A percentile compares a stretch with the other conserved stretches of the same genome.
These are phyloP conservation scores for Blastobasis adustella DNA, from an alignment of 2,888 invertebrate genomes.

Conservation along the genomic window DNA sequence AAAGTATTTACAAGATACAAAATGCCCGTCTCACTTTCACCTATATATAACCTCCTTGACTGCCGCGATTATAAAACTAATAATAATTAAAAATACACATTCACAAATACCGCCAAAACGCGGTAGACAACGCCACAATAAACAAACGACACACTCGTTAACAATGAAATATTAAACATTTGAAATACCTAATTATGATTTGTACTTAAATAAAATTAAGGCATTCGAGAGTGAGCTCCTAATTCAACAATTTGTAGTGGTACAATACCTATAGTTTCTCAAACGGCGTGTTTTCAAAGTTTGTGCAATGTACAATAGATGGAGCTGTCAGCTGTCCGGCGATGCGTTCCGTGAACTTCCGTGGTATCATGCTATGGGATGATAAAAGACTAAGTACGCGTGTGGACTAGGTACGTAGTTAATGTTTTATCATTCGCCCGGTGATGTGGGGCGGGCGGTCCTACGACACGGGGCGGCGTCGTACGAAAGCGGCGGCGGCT, in stretches of 20 bases:
- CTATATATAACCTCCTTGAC: slow-evolving; percentile 10
- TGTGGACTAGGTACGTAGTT: no score
- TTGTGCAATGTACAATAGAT: no score
- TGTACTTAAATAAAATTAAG: slow-evolving; percentile 57
- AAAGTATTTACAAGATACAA: slow-evolving; percentile 38
- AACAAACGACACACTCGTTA: slow-evolving; percentile 11
- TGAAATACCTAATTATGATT: slow-evolving; percentile 29
- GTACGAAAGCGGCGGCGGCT: slow-evolving; percentile 62
- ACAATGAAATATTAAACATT: slow-evolving; percentile 12
- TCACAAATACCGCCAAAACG: slow-evolving; percentile 22
- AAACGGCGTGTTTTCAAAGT: no score
- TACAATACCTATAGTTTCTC: no score
- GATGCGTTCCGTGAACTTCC: no score
- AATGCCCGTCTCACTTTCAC: slow-evolving; percentile 39
- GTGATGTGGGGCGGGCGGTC: slow-evolving; percentile 5
- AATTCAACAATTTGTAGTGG: background rate
- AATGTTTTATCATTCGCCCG: no score
- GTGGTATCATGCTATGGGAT: no score
- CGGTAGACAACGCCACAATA: slow-evolving; percentile 20
- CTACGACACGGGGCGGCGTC: slow-evolving; percentile 50
- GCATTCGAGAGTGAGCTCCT: slow-evolving; percentile 33
- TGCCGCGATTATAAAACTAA: slow-evolving; percentile 4
- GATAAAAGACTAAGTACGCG: no score
- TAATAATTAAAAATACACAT: slow-evolving; percentile 13
- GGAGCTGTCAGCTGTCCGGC: no score